Evolutionary conservation across 2,113 vertebrate genomes (phyloP).

Genomic region (Equus przewalskii): DNA sequence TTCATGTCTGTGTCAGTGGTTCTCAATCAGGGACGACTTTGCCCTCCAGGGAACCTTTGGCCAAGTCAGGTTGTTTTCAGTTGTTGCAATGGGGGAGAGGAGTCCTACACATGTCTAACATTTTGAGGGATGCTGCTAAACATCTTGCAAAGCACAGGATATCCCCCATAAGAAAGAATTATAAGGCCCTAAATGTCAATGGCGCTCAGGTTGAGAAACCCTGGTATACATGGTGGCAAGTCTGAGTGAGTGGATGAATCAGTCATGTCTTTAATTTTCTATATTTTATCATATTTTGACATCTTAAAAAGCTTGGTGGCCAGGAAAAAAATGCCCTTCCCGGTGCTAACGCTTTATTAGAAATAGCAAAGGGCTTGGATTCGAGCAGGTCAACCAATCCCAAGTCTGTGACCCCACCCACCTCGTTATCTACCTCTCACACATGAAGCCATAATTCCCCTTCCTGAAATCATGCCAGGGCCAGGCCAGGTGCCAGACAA

Average conservation of each 20-base stretch:
- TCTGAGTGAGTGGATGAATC: neutral
- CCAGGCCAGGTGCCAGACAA: neutral
- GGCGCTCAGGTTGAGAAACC: neutral
- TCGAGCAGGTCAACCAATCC: neutral
- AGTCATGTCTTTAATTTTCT: neutral
- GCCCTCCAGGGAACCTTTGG: neutral
- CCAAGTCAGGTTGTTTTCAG: neutral
- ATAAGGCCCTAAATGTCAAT: neutral
- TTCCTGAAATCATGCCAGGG: neutral
- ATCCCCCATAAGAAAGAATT: neutral
- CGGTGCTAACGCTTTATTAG: neutral
- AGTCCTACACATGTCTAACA: neutral
- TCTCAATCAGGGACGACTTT: neutral
- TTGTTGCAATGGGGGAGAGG: neutral
- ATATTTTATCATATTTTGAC: neutral
- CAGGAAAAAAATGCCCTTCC: neutral
- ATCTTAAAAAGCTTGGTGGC: neutral
- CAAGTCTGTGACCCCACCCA: too few species aligned
- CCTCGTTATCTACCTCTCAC: neutral
- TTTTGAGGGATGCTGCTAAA: neutral
- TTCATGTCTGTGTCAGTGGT: neutral
- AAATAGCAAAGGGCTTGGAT: neutral
- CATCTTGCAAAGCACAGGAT: neutral
- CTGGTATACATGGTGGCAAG: neutral
- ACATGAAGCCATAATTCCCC: neutral